A percentile compares a stretch with the other conserved stretches of the same genome.
Evolutionary conservation across 2,113 vertebrate species (phyloP).

Genomic region (Thamnaconus septentrionalis): DNA sequence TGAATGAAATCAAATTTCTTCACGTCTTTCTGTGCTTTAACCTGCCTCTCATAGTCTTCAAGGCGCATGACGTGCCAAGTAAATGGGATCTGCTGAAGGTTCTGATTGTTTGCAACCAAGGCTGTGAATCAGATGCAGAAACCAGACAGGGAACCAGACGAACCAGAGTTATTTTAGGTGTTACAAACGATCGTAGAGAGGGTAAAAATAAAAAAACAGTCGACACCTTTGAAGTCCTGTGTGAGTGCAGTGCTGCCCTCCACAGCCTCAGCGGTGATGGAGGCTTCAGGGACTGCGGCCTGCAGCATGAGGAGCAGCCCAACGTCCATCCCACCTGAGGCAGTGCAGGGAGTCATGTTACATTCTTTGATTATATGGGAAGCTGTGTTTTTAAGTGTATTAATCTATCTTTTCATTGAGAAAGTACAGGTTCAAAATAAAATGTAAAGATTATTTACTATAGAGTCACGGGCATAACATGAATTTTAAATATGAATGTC

Average conservation of each 20-base stretch:
- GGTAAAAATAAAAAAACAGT: not conserved
- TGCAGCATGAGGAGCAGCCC: slow-evolving; percentile 80
- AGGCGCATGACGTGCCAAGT: slow-evolving; percentile 81
- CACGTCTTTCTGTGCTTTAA: slow-evolving; percentile 67
- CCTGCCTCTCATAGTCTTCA: slow-evolving; percentile 78
- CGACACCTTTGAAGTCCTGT: slow-evolving; percentile 83
- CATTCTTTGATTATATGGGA: too few relatives aligned
- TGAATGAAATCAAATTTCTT: slow-evolving; percentile 89
- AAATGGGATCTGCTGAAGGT: slow-evolving; percentile 81
- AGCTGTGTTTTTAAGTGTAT: too few relatives aligned
- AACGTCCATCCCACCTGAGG: slow-evolving; percentile 83
- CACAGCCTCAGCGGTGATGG: slow-evolving; percentile 79
- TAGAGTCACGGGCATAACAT: too few relatives aligned
- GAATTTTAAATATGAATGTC: too few relatives aligned
- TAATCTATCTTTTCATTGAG: too few relatives aligned
- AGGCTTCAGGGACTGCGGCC: slow-evolving; percentile 69
- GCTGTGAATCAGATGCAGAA: slow-evolving; percentile 54
- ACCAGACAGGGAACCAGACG: too few relatives aligned
- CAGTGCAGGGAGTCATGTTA: too few relatives aligned
- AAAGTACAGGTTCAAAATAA: too few relatives aligned
- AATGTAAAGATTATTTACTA: too few relatives aligned
- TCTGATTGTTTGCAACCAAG: slow-evolving; percentile 74
- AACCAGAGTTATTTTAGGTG: too few relatives aligned
- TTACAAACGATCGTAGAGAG: too few relatives aligned
- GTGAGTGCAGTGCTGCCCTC: slow-evolving; percentile 82